A percentile compares a stretch with the other conserved stretches of the same genome.
Evolutionary conservation across 2,113 vertebrate genomes (phyloP).

Genomic region (Austrofundulus limnaeus): DNA sequence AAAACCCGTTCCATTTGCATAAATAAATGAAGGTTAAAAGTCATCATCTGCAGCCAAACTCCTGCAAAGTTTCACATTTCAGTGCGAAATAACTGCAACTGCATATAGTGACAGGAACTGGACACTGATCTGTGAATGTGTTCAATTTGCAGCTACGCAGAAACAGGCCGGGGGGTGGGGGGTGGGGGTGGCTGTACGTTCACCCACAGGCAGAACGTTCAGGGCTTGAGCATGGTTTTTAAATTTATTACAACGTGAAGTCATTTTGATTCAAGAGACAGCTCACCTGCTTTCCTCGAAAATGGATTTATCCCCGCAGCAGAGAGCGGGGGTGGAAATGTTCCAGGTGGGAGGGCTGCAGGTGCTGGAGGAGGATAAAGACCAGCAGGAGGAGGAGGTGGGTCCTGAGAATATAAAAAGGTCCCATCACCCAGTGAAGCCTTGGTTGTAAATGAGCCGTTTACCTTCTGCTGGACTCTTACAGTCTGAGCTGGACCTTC

Average conservation of each 20-base stretch:
- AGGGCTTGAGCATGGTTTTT: no score
- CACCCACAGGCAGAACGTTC: no score
- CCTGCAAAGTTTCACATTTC: constrained; percentile 16
- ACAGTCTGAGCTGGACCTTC: constrained; percentile 35
- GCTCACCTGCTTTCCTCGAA: constrained; percentile 74
- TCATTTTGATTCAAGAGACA: no score
- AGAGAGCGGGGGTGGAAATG: constrained; percentile 30
- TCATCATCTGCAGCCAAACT: neutral
- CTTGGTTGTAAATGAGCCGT: neutral
- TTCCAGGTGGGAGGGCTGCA: constrained; percentile 8
- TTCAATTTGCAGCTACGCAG: neutral
- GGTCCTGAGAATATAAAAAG: constrained; percentile 58
- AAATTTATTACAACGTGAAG: no score
- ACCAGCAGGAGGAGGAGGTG: accelerated
- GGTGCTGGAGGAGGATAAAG: neutral
- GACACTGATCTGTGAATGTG: neutral
- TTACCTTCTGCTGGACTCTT: neutral
- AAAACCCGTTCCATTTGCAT: neutral
- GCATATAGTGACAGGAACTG: constrained; percentile 13
- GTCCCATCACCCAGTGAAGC: neutral
- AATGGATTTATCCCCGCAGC: constrained; percentile 55
- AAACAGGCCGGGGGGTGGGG: neutral
- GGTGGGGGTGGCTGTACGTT: constrained; percentile 1
- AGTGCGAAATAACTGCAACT: constrained; percentile 1
- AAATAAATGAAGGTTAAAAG: constrained; percentile 9